A percentile compares a stretch with the other conserved stretches of the same genome.
phyloP scores from a whole-genome alignment of 2,797 vertebrate species.

The Melanitta fusca region DNA sequence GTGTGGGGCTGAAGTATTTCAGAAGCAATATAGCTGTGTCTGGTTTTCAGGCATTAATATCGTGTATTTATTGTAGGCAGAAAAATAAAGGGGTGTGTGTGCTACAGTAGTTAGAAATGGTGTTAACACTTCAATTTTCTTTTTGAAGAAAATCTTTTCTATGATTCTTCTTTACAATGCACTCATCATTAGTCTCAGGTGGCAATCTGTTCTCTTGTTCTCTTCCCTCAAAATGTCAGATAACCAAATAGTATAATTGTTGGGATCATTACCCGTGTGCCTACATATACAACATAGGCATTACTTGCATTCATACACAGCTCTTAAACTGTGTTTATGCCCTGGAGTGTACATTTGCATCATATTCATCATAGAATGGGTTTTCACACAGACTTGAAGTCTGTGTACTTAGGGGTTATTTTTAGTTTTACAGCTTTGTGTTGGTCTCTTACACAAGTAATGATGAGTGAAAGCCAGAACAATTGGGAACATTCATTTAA shows the following conservation, averaged over 20 bases:
- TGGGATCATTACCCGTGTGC: background rate
- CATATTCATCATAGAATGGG: background rate
- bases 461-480: background rate
- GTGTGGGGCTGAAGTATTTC: background rate
- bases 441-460: background rate
- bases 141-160: background rate
- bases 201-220: background rate
- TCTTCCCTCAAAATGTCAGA: background rate
- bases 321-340: background rate
- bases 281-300: background rate
- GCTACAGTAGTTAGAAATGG: background rate
- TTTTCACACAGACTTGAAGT: background rate
- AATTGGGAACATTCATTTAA: background rate
- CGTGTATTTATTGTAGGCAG: background rate
- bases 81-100: background rate
- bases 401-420: background rate
- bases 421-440: background rate
- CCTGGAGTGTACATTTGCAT: background rate
- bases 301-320: background rate
- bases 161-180: background rate
- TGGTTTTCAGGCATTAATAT: background rate
- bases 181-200: background rate
- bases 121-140: background rate
- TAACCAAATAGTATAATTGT: background rate
- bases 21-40: background rate